Evolutionary conservation across 1,140 invertebrate genomes (phyloP).

Genomic region (Meloidogyne hapla): DNA sequence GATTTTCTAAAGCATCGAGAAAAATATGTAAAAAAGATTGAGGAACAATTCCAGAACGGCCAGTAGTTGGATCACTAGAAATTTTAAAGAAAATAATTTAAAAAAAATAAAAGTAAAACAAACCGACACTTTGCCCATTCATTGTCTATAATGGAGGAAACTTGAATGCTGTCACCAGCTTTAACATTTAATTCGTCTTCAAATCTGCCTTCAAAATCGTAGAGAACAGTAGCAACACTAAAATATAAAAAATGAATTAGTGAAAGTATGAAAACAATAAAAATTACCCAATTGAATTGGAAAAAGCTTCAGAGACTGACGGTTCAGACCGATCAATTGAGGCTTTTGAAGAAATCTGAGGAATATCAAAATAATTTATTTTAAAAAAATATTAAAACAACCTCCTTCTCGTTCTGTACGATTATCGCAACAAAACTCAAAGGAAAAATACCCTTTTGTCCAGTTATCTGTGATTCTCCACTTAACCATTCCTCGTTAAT

Average conservation of each 20-base stretch:
- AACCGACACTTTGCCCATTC: conserved; percentile 54
- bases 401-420: neutral
- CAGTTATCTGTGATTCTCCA: conserved; percentile 37
- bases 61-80: conserved; percentile 44
- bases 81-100: neutral
- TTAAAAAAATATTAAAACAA: neutral
- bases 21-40: conserved; percentile 55
- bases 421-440: conserved; percentile 47
- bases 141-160: conserved; percentile 39
- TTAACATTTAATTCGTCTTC: conserved; percentile 49
- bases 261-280: neutral
- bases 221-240: conserved; percentile 54
- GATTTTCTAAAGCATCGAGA: conserved; percentile 45
- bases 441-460: conserved; percentile 45
- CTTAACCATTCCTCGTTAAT: conserved; percentile 51
- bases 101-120: conserved; percentile 7
- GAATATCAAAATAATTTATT: neutral
- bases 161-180: conserved; percentile 45
- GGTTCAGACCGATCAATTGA: neutral
- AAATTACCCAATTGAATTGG: conserved; percentile 30
- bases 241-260: conserved; percentile 2
- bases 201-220: conserved; percentile 54
- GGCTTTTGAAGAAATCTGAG: neutral
- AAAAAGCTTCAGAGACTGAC: conserved; percentile 5
- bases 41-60: conserved; percentile 50